Base-by-base conservation (phyloP, 1,140 invertebrate species). In the Semibalanus balanoides region DNA sequence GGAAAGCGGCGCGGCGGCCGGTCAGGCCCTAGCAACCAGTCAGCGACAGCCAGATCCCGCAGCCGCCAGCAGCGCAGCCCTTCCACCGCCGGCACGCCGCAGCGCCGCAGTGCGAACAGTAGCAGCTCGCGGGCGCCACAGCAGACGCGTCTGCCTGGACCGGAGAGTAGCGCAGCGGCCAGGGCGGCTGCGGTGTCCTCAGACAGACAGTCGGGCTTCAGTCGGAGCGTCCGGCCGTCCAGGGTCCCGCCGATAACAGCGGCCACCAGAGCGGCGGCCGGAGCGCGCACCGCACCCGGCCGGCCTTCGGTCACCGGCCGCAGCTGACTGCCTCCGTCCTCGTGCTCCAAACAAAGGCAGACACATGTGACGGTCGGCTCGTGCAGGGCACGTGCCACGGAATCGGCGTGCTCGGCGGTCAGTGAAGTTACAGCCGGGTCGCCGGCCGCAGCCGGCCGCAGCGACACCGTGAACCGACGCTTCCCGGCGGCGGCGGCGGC, bases 21-120 rank as follows among this genome's bases (percentile, higher is more conserved):
- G 73, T 79, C 78, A 11, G 78, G 75, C 31, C 76, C 51, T n/a
- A 79, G 31, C 75, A 79, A 51, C 78, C 78, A 79, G n/a, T 73
- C 78, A 27, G 75, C 78, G n/a, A 79, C 69, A 25, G 76, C 75
- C 17, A 76, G 78, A 71, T 79, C 78, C 75, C 76, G 31, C n/a
- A 78, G 25, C 30, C 75, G 72, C 78, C 78, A 79, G 3, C 69
- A 64, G 31, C 76, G 35, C 5, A 77, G 17, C 14, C 71, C 76
- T 51, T 74, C 75, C 76, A 70, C 76, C n/a, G 73, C 28, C n/a
- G 74, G 43, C 0, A 79, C 73, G 22, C 74, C 76, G 64, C 77
- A 75, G 11, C 74, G 75, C 71, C 76, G 73, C 22, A 77, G 74
- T 69, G 77, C 30, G 31, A 74, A 76, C 19, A 77, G 75, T n/a